Conservation (phyloP, 2,888 invertebrate species). For the Drosophila testacea region DNA sequence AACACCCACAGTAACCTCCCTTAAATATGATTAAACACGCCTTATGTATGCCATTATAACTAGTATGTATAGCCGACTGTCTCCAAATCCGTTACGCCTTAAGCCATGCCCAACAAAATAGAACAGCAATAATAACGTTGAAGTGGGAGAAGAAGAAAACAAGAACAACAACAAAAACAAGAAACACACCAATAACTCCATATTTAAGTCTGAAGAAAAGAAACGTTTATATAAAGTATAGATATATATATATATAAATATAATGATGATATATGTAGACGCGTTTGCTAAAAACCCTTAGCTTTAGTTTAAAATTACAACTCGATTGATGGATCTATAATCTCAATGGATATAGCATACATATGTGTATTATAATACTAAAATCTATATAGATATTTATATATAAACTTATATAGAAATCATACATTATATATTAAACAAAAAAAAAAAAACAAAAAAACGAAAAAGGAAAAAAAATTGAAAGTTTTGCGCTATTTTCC, state of each 20-base stretch:
- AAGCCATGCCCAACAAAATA: constrained; percentile 35
- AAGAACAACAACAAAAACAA: constrained; percentile 24
- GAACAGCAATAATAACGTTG: constrained; percentile 4
- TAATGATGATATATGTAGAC: constrained; percentile 19
- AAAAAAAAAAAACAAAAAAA: constrained; percentile 2
- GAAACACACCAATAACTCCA: constrained; percentile 63
- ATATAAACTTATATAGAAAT: constrained; percentile 8
- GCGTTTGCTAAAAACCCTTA: constrained; percentile 20
- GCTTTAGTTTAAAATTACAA: constrained; percentile 27
- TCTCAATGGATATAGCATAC: constrained; percentile 19
- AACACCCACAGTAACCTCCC: neutral
- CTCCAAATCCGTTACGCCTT: constrained; percentile 47
- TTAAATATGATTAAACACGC: constrained; percentile 11
- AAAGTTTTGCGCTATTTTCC: constrained; percentile 27
- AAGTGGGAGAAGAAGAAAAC: constrained; percentile 4
- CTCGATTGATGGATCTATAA: constrained; percentile 24
- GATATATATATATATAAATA: constrained; percentile 25
- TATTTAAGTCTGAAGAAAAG: constrained; percentile 67
- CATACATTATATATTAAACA: constrained; percentile 14
- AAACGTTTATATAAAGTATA: constrained; percentile 48
- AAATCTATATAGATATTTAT: constrained; percentile 20
- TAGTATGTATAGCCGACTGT: constrained; percentile 42
- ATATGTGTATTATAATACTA: constrained; percentile 16
- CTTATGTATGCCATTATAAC: constrained; percentile 18
- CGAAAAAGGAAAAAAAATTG: constrained; percentile 5